Conservation (phyloP, 2,888 invertebrate species). For the Cephus pygmeus region DNA sequence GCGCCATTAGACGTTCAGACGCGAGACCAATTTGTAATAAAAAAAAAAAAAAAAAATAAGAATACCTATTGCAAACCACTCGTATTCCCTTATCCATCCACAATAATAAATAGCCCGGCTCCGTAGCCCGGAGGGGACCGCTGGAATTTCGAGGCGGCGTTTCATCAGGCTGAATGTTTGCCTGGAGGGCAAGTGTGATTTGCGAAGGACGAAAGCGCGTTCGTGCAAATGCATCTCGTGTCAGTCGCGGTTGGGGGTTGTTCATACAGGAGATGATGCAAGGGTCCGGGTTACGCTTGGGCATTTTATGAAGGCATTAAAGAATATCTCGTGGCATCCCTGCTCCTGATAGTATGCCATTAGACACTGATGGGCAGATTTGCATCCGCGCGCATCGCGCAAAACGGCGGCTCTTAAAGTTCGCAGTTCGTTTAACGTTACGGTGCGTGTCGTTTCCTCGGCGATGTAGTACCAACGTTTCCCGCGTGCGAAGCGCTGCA, state of each 20-base stretch:
- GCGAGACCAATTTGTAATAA: neutral
- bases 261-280: neutral
- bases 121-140: neutral
- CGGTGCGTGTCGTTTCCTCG: constrained; percentile 4
- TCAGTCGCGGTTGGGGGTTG: neutral
- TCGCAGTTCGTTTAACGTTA: constrained; percentile 17
- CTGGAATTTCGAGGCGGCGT: constrained; percentile 41
- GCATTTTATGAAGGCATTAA: constrained; percentile 47
- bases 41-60: neutral
- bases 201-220: neutral
- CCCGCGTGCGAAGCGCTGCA: neutral
- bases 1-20: neutral
- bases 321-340: constrained; percentile 38
- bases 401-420: neutral
- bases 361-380: constrained; percentile 10
- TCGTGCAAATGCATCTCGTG: neutral
- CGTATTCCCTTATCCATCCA: neutral
- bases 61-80: neutral
- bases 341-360: constrained; percentile 25
- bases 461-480: neutral
- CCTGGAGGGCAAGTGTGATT: constrained; percentile 30
- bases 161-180: constrained; percentile 52
- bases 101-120: neutral
- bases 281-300: constrained; percentile 30
- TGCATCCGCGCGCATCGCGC: neutral